These are phyloP conservation scores for Heterohyrax brucei DNA, from an alignment of 2,797 vertebrate species.

Conservation along the genomic window DNA sequence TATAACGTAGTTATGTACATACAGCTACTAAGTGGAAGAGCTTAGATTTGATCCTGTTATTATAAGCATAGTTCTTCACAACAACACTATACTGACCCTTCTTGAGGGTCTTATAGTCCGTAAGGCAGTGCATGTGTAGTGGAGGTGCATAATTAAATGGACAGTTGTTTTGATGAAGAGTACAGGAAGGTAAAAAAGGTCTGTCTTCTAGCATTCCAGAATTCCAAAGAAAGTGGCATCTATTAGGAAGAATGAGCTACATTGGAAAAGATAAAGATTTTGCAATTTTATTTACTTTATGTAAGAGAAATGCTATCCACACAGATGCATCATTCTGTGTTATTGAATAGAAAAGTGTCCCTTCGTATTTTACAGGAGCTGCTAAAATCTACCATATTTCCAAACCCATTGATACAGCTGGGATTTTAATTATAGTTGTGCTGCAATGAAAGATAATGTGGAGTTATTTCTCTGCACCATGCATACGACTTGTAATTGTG, in stretches of 20 bases:
- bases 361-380: conserved; percentile 29
- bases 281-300: conserved; percentile 46
- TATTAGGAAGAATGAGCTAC: neutral
- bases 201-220: neutral
- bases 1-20: neutral
- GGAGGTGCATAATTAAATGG: neutral
- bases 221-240: neutral
- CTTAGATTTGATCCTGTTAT: neutral
- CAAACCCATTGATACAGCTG: conserved; percentile 58
- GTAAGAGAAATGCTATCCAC: neutral
- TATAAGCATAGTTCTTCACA: neutral
- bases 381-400: conserved; percentile 49
- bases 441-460: conserved; percentile 6
- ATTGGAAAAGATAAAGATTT: neutral
- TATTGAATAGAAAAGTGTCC: conserved; percentile 31
- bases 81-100: neutral
- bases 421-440: conserved; percentile 65
- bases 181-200: neutral
- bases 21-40: neutral
- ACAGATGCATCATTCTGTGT: conserved; percentile 28
- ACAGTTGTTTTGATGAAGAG: neutral
- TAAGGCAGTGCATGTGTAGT: neutral
- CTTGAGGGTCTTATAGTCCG: neutral
- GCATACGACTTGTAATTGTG: conserved; percentile 37
- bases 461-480: conserved; percentile 27